Percentiles rank a stretch among this genome's conserved stretches.
These are phyloP conservation scores for Kryptolebias marmoratus DNA, from an alignment of 2,113 vertebrate species.

Conservation along the genomic window DNA sequence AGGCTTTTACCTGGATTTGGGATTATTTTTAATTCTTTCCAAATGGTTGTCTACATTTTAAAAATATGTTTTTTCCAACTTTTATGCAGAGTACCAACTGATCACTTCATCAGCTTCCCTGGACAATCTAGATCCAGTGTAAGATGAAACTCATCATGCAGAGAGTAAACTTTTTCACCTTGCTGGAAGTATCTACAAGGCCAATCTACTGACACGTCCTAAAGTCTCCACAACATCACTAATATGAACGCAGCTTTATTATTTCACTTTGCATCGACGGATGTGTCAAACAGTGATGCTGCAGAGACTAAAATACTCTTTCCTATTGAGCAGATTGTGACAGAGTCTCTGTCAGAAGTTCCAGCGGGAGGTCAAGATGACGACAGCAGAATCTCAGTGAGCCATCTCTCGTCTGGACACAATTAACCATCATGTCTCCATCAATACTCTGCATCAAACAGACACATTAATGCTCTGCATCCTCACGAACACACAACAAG, in stretches of 20 bases:
- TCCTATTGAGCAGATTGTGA: constrained; percentile 20
- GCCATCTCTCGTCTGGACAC: constrained; percentile 46
- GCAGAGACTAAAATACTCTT: constrained; percentile 20
- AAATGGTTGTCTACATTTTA: neutral
- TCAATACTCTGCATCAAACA: constrained; percentile 31
- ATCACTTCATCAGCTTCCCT: accelerated
- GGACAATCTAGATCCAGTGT: neutral
- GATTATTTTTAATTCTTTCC: neutral
- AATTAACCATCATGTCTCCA: constrained; percentile 27
- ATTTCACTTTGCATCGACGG: constrained; percentile 26
- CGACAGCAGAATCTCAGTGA: constrained; percentile 38
- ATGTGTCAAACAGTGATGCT: constrained; percentile 39
- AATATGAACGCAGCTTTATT: constrained; percentile 9
- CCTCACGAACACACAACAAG: constrained; percentile 14
- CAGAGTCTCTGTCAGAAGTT: constrained; percentile 43
- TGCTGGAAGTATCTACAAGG: neutral
- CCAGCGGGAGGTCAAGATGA: constrained; percentile 40
- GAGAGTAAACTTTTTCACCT: neutral
- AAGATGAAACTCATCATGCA: neutral
- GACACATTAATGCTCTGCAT: constrained; percentile 16
- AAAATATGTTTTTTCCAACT: neutral
- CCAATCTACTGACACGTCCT: neutral
- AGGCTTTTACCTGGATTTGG: neutral
- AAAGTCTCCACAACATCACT: neutral
- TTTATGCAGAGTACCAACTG: neutral